phyloP scores from a whole-genome alignment of 1,140 invertebrate genomes.

The Drosophila virilis region DNA sequence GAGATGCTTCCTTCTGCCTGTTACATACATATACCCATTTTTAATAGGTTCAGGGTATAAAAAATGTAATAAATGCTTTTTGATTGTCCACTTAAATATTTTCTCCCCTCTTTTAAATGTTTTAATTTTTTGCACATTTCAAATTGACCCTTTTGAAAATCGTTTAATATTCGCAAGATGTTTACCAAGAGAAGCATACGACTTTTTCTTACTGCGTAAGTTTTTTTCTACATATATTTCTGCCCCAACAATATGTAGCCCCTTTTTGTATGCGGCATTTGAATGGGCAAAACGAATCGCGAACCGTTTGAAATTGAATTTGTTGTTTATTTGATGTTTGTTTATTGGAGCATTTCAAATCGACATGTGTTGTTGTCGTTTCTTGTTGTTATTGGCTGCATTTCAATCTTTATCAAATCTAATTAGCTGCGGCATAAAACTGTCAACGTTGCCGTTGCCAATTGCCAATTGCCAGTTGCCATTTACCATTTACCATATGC shows the following conservation, averaged over 20 bases:
- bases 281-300: neutral
- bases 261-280: neutral
- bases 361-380: constrained; percentile 34
- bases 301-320: constrained; percentile 27
- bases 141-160: neutral
- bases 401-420: constrained; percentile 50
- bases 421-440: constrained; percentile 56
- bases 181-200: neutral
- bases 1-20: too few relatives aligned
- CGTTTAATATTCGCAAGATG: neutral
- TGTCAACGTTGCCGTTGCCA: constrained; percentile 44
- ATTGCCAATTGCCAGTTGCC: constrained; percentile 39
- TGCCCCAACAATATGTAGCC: neutral
- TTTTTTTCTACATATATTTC: too few relatives aligned
- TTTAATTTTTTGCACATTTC: too few relatives aligned
- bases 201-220: too few relatives aligned
- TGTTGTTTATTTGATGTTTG: constrained; percentile 28
- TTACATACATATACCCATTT: too few relatives aligned
- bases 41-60: too few relatives aligned
- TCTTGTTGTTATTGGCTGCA: neutral
- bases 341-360: constrained; percentile 40
- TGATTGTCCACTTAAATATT: neutral
- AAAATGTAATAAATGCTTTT: too few relatives aligned
- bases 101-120: neutral
- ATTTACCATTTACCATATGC: constrained; percentile 31